phyloP scores from a whole-genome alignment of 2,888 invertebrate genomes.

The Catocala nupta region DNA sequence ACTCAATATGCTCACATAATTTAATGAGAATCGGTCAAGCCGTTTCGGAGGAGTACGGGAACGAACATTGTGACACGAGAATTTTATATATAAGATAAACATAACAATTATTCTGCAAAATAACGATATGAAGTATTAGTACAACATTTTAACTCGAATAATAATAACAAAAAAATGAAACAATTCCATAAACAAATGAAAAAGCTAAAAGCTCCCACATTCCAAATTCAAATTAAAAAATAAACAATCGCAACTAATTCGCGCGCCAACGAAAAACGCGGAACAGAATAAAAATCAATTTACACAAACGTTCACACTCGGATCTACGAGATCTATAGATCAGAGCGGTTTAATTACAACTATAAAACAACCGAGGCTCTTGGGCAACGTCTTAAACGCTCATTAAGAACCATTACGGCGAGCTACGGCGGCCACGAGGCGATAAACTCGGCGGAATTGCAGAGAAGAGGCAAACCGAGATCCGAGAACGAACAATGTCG shows the following conservation, averaged over 20 bases:
- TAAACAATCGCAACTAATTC: slow-evolving; percentile 9
- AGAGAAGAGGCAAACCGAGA: slow-evolving; percentile 49
- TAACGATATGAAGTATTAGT: too few relatives aligned
- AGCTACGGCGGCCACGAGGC: slow-evolving; percentile 66
- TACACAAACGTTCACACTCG: slow-evolving; percentile 64
- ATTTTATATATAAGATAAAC: too few relatives aligned
- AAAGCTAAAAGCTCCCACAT: background rate
- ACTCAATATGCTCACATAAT: too few relatives aligned
- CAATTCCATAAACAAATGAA: slow-evolving; percentile 2
- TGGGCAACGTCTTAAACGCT: slow-evolving; percentile 76
- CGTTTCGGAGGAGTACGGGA: too few relatives aligned
- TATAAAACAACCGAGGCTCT: slow-evolving; percentile 81
- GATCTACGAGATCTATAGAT: slow-evolving; percentile 71
- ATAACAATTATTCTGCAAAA: too few relatives aligned
- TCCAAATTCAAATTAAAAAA: slow-evolving; percentile 8
- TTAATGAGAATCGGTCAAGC: too few relatives aligned
- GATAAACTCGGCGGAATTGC: slow-evolving; percentile 70
- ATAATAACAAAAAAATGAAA: background rate
- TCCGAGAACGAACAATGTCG: slow-evolving; percentile 45
- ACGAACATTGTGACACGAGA: too few relatives aligned
- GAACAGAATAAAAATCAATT: slow-evolving; percentile 59
- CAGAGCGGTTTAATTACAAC: slow-evolving; percentile 78
- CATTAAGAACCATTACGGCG: slow-evolving; percentile 79
- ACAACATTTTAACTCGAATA: too few relatives aligned
- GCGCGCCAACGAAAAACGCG: slow-evolving; percentile 8